Conservation (phyloP, 1,140 invertebrate species). For the Drosophila kanapiae region DNA sequence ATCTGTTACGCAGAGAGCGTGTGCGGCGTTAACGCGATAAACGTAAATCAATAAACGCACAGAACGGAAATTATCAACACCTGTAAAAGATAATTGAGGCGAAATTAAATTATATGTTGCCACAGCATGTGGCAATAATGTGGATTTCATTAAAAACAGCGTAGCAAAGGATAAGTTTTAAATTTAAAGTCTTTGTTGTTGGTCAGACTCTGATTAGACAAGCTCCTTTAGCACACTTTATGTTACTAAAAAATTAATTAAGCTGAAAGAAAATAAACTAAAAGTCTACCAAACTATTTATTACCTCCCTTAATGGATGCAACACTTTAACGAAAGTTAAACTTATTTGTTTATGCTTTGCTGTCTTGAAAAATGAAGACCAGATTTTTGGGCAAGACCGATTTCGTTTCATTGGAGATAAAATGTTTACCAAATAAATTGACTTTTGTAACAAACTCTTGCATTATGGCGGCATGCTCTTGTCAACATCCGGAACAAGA, state of each 20-base stretch:
- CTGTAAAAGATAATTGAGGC: conserved; percentile 50
- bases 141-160: conserved; percentile 16
- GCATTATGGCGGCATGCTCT: background rate
- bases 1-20: conserved; percentile 10
- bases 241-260: too few relatives aligned
- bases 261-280: too few relatives aligned
- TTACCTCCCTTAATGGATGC: too few relatives aligned
- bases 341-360: too few relatives aligned
- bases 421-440: background rate
- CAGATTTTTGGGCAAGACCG: background rate
- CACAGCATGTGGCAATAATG: conserved; percentile 26
- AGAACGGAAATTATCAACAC: conserved; percentile 57
- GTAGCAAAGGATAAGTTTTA: background rate
- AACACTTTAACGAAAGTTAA: background rate
- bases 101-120: conserved; percentile 47
- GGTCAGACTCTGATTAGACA: background rate
- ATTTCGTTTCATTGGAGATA: background rate
- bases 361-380: too few relatives aligned
- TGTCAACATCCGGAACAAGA: conserved; percentile 3
- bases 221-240: background rate
- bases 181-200: background rate
- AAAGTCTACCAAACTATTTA: too few relatives aligned
- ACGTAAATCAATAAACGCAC: conserved; percentile 57
- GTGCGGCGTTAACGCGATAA: conserved; percentile 35
- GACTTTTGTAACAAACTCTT: background rate